Percentiles rank a stretch among this genome's conserved stretches.
phyloP scores from a whole-genome alignment of 2,797 vertebrate species.

The Megalops cyprinoides region DNA sequence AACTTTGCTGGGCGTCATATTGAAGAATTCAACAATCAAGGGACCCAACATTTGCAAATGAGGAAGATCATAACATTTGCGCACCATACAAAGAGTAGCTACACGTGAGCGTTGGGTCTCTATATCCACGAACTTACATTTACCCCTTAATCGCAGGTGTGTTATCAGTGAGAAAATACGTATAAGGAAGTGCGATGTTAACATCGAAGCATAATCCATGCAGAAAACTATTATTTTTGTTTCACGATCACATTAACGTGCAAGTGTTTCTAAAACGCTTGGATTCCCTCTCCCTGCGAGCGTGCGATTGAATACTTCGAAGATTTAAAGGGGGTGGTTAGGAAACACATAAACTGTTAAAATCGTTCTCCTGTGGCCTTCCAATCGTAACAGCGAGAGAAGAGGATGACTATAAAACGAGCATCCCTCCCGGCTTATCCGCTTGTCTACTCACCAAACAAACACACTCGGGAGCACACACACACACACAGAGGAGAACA shows the following conservation, averaged over 20 bases:
- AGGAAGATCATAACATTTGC: no score
- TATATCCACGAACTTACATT: no score
- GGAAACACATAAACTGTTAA: not conserved
- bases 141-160: no score
- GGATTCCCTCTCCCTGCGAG: not conserved
- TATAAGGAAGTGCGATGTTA: not conserved
- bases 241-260: no score
- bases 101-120: no score
- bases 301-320: not conserved
- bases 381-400: not conserved
- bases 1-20: no score
- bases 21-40: no score
- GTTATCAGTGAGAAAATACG: not conserved
- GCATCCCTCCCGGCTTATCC: not conserved
- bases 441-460: not conserved
- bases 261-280: no score
- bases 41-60: no score
- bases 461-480: not conserved
- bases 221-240: not conserved
- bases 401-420: slow-evolving; percentile 2
- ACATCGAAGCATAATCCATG: not conserved
- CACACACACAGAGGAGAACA: not conserved
- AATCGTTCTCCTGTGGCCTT: not conserved
- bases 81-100: no score
- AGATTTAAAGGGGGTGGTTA: not conserved